Conservation (phyloP, 2,797 vertebrate species). For the Xiphorhynchus erythropygius region DNA sequence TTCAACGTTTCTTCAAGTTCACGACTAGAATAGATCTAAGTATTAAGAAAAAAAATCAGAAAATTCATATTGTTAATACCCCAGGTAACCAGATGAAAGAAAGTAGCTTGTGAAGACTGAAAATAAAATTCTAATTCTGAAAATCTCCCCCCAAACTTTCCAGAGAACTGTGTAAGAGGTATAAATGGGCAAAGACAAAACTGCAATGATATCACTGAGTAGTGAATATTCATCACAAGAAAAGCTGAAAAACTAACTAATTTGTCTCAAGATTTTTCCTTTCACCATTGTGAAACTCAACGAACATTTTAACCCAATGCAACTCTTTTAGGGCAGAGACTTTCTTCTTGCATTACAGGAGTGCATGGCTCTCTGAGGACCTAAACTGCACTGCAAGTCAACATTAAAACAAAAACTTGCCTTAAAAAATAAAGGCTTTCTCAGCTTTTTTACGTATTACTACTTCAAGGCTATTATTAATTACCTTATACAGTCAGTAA, state of each 20-base stretch:
- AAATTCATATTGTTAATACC: not conserved
- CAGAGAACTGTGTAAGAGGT: not conserved
- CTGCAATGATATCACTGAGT: not conserved
- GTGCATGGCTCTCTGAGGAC: not conserved
- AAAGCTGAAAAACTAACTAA: not conserved
- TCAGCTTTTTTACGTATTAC: not conserved
- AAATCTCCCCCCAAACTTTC: not conserved
- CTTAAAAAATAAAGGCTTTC: not conserved
- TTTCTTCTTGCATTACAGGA: not conserved
- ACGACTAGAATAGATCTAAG: constrained; percentile 92
- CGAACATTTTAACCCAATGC: not conserved
- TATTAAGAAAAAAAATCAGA: not conserved
- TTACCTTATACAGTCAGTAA: not conserved
- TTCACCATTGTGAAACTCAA: not conserved
- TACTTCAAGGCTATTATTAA: not conserved
- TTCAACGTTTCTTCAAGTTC: constrained; percentile 98
- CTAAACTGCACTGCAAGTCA: not conserved
- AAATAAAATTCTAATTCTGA: not conserved
- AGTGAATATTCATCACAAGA: not conserved
- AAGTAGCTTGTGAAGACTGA: not conserved
- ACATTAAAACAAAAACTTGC: not conserved
- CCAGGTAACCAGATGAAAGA: not conserved
- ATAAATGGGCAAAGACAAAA: not conserved
- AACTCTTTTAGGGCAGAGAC: not conserved
- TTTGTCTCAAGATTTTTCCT: not conserved